Conservation (phyloP, 2,888 invertebrate species). For the Ernsta delagoae region DNA sequence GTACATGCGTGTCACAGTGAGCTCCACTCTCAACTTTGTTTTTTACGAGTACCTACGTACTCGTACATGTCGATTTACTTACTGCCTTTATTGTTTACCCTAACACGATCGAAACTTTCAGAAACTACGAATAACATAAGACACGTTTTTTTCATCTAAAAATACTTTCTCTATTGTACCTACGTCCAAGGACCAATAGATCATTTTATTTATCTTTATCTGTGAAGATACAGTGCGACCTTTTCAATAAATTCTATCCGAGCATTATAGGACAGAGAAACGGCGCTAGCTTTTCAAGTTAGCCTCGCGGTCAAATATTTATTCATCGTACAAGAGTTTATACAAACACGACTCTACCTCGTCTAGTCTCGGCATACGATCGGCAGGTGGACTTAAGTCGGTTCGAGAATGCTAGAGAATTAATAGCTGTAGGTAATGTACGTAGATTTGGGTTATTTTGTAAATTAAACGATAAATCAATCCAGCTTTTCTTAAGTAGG, state of each 20-base stretch:
- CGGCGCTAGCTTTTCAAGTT: conserved; percentile 36
- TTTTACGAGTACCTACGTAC: no score
- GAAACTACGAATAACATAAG: no score
- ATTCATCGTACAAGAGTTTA: conserved; percentile 37
- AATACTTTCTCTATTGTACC: no score
- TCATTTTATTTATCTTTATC: not conserved
- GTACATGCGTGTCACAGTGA: not conserved
- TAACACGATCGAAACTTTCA: no score
- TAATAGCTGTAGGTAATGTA: conserved; percentile 10
- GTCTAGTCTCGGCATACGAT: conserved; percentile 33
- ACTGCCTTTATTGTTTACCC: no score
- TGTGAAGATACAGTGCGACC: conserved; percentile 11
- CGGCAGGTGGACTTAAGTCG: conserved; percentile 33
- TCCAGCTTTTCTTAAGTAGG: not conserved
- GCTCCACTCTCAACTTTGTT: not conserved
- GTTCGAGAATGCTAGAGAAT: conserved; percentile 37
- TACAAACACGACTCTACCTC: conserved; percentile 35
- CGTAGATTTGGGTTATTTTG: conserved; percentile 33
- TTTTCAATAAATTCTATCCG: conserved; percentile 29
- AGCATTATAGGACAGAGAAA: conserved; percentile 32
- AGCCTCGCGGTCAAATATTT: conserved; percentile 36
- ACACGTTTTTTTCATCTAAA: no score
- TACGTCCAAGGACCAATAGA: not conserved
- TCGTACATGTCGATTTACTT: no score
- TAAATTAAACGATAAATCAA: conserved; percentile 33